These are phyloP conservation scores for Cremastinae sp. DNA, from an alignment of 2,888 invertebrate species.

Conservation along the genomic window DNA sequence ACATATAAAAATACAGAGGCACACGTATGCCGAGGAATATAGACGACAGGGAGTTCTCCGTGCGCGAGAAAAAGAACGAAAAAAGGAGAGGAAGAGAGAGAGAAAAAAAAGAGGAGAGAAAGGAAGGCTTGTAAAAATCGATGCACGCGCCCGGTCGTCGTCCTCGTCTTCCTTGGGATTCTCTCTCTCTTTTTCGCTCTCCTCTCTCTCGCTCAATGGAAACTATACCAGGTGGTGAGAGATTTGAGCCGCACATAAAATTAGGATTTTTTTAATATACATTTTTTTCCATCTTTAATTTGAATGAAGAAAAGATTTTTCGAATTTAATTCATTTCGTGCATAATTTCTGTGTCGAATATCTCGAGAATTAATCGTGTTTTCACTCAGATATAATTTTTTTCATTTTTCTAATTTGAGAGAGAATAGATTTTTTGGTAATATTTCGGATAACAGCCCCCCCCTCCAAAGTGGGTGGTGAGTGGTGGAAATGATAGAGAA, in stretches of 20 bases:
- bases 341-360: too few species aligned
- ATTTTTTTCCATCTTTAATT: constrained; percentile 13
- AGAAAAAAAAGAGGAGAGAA: constrained; percentile 17
- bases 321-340: too few species aligned
- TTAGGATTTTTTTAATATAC: constrained; percentile 42
- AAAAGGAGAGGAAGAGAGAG: constrained; percentile 11
- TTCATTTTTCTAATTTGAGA: too few species aligned
- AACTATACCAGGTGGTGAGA: constrained; percentile 55
- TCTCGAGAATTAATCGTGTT: too few species aligned
- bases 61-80: constrained; percentile 21
- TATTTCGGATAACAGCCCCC: too few species aligned
- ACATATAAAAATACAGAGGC: too few species aligned
- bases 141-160: constrained; percentile 60
- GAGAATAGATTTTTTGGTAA: too few species aligned
- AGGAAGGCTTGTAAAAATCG: constrained; percentile 52
- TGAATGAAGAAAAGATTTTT: too few species aligned
- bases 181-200: constrained; percentile 21
- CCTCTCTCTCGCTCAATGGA: constrained; percentile 36
- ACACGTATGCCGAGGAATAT: constrained; percentile 24
- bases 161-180: constrained; percentile 51
- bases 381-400: too few species aligned
- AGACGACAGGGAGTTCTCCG: constrained; percentile 24
- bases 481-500: too few species aligned
- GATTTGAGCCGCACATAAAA: constrained; percentile 45
- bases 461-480: too few species aligned